Conservation (phyloP, 2,113 vertebrate species). For the Sinocyclocheilus maitianheensis region DNA sequence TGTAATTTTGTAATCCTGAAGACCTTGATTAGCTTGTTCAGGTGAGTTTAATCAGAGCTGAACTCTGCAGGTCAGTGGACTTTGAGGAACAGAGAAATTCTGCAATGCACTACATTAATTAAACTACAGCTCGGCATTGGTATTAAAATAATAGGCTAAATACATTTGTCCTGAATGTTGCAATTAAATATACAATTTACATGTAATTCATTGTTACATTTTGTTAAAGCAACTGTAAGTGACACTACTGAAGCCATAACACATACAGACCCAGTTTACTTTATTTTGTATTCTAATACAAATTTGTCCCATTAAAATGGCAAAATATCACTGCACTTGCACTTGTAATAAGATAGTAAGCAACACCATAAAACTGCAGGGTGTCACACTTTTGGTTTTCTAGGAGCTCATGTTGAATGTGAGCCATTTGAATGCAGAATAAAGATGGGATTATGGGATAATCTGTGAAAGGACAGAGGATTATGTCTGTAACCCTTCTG, state of each 20-base stretch:
- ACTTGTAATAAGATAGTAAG: not conserved
- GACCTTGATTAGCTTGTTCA: not conserved
- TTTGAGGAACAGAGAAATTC: not conserved
- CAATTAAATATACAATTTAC: not conserved
- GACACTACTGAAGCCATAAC: not conserved
- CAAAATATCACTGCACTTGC: not conserved
- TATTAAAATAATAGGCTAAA: not conserved
- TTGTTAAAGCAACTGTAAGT: not conserved
- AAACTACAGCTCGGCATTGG: not conserved
- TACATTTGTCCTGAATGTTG: not conserved
- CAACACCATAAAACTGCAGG: not conserved
- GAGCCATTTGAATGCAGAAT: constrained; percentile 42
- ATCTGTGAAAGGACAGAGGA: constrained; percentile 52
- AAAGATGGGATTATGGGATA: constrained; percentile 53
- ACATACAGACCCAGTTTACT: not conserved
- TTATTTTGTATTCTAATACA: not conserved
- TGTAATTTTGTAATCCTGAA: not conserved
- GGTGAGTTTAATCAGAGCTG: not conserved
- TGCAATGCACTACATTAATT: not conserved
- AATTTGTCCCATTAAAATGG: not conserved
- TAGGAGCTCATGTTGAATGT: constrained; percentile 30
- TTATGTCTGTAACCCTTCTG: constrained; percentile 48
- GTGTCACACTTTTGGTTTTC: constrained; percentile 7
- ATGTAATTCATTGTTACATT: not conserved
- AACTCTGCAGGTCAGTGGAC: not conserved